phyloP scores from a whole-genome alignment of 1,140 invertebrate genomes.

The Brachionus sp. region DNA sequence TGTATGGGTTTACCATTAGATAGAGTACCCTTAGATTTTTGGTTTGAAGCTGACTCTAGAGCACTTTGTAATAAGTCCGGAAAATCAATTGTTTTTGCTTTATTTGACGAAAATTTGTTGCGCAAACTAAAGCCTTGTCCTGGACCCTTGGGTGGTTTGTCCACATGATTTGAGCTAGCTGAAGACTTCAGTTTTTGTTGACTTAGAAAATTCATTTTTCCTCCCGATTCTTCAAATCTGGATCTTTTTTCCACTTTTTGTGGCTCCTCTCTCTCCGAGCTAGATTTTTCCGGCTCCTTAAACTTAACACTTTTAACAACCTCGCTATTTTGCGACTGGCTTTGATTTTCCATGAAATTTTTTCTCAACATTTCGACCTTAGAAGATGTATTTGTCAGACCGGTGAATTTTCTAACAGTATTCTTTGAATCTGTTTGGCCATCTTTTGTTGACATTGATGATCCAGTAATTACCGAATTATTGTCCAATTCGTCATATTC shows the following conservation, averaged over 20 bases:
- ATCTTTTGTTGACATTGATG: neutral
- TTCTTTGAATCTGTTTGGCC: neutral
- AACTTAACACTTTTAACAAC: conserved; percentile 44
- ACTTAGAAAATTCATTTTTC: neutral
- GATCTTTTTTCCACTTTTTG: neutral
- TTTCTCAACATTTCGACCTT: conserved; percentile 38
- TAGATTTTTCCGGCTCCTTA: conserved; percentile 34
- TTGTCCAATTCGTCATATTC: conserved; percentile 17
- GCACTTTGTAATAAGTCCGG: conserved; percentile 26
- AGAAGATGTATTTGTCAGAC: neutral
- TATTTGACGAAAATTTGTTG: neutral
- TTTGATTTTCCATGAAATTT: conserved; percentile 28
- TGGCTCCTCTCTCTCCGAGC: neutral
- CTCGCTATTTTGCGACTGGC: neutral
- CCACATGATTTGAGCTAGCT: neutral
- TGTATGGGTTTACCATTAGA: conserved; percentile 39
- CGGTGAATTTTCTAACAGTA: neutral
- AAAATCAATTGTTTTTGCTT: conserved; percentile 44
- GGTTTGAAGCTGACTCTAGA: conserved; percentile 22
- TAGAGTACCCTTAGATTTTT: neutral
- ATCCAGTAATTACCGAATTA: neutral
- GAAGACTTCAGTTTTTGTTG: neutral
- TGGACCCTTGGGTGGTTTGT: conserved; percentile 29
- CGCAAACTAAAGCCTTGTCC: neutral
- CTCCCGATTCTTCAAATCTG: neutral